Percentiles rank a stretch among this genome's conserved stretches.
These are phyloP conservation scores for Hypercompe scribonia DNA, from an alignment of 2,888 invertebrate species.

Conservation along the genomic window DNA sequence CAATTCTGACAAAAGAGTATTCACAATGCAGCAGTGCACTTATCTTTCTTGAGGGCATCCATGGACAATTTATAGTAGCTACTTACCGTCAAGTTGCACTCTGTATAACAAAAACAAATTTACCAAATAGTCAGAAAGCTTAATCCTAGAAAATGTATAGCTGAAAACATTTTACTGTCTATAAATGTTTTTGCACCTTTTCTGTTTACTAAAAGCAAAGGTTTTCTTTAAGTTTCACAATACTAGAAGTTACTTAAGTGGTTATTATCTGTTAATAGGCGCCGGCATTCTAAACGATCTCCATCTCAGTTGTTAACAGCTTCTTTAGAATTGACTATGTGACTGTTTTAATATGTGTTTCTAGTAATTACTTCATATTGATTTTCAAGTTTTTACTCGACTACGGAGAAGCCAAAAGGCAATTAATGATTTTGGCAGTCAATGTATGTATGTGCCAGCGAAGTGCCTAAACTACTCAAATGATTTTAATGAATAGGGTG, in stretches of 20 bases:
- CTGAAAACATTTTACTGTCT: neutral
- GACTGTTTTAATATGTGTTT: neutral
- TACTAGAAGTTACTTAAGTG: conserved; percentile 40
- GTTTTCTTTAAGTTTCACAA: conserved; percentile 28
- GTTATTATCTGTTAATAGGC: conserved; percentile 39
- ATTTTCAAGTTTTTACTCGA: too few species aligned
- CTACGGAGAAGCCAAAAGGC: too few species aligned
- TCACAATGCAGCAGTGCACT: neutral
- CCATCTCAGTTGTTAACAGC: conserved; percentile 20
- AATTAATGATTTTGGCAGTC: too few species aligned
- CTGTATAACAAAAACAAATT: neutral
- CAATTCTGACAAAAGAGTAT: neutral
- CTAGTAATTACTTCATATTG: neutral
- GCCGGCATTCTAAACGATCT: conserved; percentile 35
- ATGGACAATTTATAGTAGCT: neutral
- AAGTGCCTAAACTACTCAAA: too few species aligned
- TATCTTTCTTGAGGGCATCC: neutral
- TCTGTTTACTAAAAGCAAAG: neutral
- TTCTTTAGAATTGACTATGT: conserved; percentile 11
- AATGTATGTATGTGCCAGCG: too few species aligned
- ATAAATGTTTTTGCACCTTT: neutral
- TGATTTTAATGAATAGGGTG: too few species aligned
- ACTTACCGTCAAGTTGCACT: neutral
- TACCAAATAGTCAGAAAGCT: neutral
- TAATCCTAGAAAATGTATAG: neutral